These are phyloP conservation scores for Oceanodroma tethys DNA, from an alignment of 2,113 vertebrate species.

Conservation along the genomic window DNA sequence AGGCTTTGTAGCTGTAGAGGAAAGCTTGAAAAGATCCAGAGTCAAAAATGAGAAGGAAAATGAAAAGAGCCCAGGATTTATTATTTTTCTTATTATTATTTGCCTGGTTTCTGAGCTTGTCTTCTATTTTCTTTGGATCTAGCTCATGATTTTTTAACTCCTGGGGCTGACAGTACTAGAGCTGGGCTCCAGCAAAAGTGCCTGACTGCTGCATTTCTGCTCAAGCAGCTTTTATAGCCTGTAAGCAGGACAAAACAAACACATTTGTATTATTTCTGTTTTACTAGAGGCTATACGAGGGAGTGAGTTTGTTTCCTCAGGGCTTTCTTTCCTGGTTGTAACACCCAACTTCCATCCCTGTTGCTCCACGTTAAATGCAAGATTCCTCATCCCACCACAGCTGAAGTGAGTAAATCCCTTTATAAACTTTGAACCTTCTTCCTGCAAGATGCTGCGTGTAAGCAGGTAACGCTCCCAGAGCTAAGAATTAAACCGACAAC, in stretches of 20 bases:
- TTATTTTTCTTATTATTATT: constrained; percentile 6
- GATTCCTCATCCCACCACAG: not conserved
- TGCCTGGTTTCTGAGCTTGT: not conserved
- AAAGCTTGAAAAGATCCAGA: not conserved
- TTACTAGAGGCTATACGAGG: not conserved
- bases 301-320: not conserved
- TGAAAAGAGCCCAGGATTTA: not conserved
- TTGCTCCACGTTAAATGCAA: not conserved
- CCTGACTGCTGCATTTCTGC: not conserved
- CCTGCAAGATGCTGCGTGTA: not conserved
- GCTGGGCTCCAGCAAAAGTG: not conserved
- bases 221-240: not conserved
- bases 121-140: not conserved
- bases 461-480: not conserved
- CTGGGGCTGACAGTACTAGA: not conserved
- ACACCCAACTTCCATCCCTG: not conserved
- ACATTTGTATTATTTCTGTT: not conserved
- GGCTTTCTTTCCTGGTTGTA: not conserved
- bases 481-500: not conserved
- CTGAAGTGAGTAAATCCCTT: not conserved
- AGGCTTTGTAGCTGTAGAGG: not conserved
- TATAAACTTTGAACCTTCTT: not conserved
- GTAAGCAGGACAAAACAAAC: not conserved
- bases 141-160: not conserved
- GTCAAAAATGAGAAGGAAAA: not conserved